Evolutionary conservation across 2,888 invertebrate species (phyloP), one percentile per base, ranked within the genome.

Genomic region (Dryobota labecula): DNA sequence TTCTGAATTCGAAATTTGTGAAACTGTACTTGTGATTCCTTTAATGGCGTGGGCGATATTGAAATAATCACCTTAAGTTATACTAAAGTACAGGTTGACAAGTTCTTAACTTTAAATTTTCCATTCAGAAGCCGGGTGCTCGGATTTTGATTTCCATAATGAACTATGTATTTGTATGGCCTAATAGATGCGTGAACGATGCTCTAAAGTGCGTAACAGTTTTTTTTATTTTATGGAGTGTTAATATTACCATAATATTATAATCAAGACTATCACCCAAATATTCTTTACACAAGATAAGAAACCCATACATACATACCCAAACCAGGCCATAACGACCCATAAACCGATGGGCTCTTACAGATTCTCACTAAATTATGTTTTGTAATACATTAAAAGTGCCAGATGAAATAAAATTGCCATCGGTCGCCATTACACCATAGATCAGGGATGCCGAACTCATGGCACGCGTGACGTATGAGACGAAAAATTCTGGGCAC

Each of bases 391-490:
- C 69, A 74, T 80, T 83, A 80, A 83, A 81, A 75, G 76, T 65
- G 63, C 62, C 77, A 76, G 71, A 77, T 72, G 71, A 77, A 76
- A 84, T 86, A 78, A 86, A 86, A 80, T 81, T 47, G 77, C 78
- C 77, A 81, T 83, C 63, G 66, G 56, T 24, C 45, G 58, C 70
- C 70, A 63, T 82, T 67, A 72, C 74, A 43, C 65, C 68, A 65
- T 76, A 70, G 62, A 70, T 70, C 68, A 74, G 73, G 30, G 66
- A 74, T 67, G 24, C 36, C 0, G 2, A 51, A 45, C 67, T 36
- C 66, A 0, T 24, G 57, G 66, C 20, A 41, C 15, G 54, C 1
- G n/a, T 38, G 11, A 13, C 11, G 5, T n/a, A 13, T 41, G 24
- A 1, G 2, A 18, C 15, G 18, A 4, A 27, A 13, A 11, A 67